phyloP scores from a whole-genome alignment of 2,113 vertebrate species.

The Hipposideros armiger region DNA sequence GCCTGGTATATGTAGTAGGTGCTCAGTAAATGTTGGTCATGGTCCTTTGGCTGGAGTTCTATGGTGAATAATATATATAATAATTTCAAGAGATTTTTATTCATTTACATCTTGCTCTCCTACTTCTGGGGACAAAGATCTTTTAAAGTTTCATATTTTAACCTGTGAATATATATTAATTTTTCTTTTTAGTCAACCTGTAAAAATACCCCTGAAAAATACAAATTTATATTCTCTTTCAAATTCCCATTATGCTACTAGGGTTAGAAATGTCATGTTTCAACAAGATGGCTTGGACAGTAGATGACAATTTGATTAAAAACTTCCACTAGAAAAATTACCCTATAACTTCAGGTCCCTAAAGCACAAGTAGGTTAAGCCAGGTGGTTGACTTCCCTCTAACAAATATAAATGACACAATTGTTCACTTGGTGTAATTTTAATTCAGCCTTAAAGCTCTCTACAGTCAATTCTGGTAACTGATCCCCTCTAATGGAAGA shows the following conservation, averaged over 20 bases:
- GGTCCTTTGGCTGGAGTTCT: neutral
- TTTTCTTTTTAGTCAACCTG: conserved; percentile 61
- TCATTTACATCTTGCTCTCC: conserved; percentile 13
- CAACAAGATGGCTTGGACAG: conserved; percentile 54
- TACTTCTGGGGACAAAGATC: neutral
- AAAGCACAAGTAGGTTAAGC: neutral
- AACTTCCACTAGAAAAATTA: conserved; percentile 71
- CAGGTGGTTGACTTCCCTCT: neutral
- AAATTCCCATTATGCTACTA: conserved; percentile 37
- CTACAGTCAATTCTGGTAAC: conserved; percentile 49
- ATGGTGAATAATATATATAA: neutral
- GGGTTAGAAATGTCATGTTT: conserved; percentile 66
- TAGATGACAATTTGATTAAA: conserved; percentile 70
- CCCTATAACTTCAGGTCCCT: neutral
- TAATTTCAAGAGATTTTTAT: conserved; percentile 17
- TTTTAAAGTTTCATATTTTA: conserved; percentile 55
- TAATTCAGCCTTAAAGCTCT: conserved; percentile 64
- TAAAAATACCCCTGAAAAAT: neutral
- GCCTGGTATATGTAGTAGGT: neutral
- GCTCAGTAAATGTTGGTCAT: neutral
- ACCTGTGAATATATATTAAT: neutral
- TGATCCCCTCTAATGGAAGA: conserved; percentile 57
- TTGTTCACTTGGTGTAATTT: conserved; percentile 52
- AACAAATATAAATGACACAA: conserved; percentile 70
- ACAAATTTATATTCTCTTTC: conserved; percentile 62